Percentiles rank a stretch among this genome's conserved stretches.
Conservation (phyloP, 2,797 vertebrate genomes). For the Danio kyathit region DNA sequence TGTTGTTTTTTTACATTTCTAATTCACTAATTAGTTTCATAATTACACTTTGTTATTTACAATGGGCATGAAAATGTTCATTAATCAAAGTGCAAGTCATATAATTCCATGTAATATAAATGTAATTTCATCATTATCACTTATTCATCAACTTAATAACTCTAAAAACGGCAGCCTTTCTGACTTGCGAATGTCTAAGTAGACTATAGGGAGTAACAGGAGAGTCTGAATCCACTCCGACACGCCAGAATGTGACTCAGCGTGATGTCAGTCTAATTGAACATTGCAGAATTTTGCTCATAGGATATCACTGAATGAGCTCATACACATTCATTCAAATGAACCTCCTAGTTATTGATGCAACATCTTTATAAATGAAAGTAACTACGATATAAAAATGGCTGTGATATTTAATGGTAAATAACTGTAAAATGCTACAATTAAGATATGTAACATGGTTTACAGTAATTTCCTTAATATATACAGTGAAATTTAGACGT, state of each 20-base stretch:
- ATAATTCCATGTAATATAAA: background rate
- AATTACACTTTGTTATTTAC: background rate
- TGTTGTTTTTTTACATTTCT: background rate
- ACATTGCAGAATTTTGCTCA: slow-evolving; percentile 26
- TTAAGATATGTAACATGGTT: too few relatives aligned
- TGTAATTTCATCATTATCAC: background rate
- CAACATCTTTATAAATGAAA: slow-evolving; percentile 17
- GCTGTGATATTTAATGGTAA: too few relatives aligned
- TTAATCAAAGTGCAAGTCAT: background rate
- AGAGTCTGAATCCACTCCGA: slow-evolving; percentile 3
- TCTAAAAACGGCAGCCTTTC: background rate
- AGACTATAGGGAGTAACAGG: background rate
- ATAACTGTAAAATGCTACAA: too few relatives aligned
- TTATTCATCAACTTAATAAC: background rate
- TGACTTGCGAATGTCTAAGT: too few relatives aligned
- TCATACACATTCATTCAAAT: slow-evolving; percentile 25
- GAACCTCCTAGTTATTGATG: slow-evolving; percentile 14
- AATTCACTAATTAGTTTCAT: background rate
- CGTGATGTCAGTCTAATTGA: slow-evolving; percentile 34
- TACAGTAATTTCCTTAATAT: too few relatives aligned
- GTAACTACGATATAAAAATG: background rate
- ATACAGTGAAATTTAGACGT: too few relatives aligned
- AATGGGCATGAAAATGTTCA: background rate
- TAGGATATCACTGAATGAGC: slow-evolving; percentile 12
- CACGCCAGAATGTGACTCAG: slow-evolving; percentile 51